Evolutionary conservation across 1,140 invertebrate species (phyloP).

Genomic region (Solen grandis): DNA sequence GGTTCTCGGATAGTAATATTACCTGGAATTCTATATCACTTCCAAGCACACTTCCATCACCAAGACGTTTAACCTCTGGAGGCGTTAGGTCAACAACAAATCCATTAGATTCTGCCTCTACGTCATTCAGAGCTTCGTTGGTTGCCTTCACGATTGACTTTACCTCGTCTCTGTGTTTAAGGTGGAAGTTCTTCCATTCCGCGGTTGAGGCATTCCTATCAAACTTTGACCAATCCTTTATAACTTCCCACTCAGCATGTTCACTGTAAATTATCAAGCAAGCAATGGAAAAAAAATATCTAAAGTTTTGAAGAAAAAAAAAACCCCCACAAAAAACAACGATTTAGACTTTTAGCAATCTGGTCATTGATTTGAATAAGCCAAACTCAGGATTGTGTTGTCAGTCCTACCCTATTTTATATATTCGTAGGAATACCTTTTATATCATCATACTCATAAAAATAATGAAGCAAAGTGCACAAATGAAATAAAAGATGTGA

Average conservation of each 20-base stretch:
- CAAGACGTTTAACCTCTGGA: conserved; percentile 21
- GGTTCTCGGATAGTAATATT: background rate
- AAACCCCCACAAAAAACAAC: no score
- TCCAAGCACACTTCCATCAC: conserved; percentile 21
- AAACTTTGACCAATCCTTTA: conserved; percentile 43
- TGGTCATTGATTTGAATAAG: no score
- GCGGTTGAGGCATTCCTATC: background rate
- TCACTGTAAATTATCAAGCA: no score
- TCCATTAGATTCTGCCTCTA: conserved; percentile 18
- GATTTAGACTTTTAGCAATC: no score
- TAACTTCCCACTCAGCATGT: conserved; percentile 11
- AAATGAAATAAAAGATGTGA: no score
- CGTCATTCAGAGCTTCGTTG: conserved; percentile 48
- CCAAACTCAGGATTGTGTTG: no score
- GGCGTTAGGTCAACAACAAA: conserved; percentile 53
- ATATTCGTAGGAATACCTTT: no score
- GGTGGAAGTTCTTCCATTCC: conserved; percentile 40
- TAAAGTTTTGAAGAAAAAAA: no score
- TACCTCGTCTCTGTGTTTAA: conserved; percentile 37
- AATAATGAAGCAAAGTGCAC: no score
- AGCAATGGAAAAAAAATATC: no score
- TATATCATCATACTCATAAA: no score
- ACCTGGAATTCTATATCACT: conserved; percentile 53
- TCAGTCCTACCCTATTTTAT: no score
- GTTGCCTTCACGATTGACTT: conserved; percentile 17